phyloP scores from a whole-genome alignment of 2,113 vertebrate species.

The Mastomys natalensis region DNA sequence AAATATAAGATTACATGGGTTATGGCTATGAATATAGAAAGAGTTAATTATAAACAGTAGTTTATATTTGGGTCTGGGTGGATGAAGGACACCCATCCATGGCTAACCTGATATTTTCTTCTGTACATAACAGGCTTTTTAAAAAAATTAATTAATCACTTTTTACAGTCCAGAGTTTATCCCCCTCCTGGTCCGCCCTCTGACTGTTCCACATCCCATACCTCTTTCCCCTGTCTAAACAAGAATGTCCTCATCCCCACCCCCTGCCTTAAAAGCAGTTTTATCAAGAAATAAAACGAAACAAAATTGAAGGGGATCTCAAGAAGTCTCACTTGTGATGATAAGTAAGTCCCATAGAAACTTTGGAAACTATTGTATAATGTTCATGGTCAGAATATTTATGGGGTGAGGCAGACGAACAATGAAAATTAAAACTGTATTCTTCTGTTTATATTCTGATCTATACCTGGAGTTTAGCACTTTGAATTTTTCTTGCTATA shows the following conservation, averaged over 20 bases:
- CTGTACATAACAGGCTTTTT: neutral
- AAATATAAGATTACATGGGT: neutral
- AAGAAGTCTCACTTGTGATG: neutral
- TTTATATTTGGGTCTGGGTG: neutral
- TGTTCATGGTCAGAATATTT: neutral
- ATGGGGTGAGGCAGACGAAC: neutral
- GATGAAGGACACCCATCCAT: neutral
- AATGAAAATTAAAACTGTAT: neutral
- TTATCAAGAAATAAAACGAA: neutral
- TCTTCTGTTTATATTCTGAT: neutral
- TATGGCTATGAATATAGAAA: neutral
- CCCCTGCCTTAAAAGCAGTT: neutral
- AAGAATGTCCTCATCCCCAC: too few relatives aligned
- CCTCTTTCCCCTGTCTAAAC: too few relatives aligned
- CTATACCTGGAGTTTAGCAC: neutral
- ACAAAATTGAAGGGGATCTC: neutral
- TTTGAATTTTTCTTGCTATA: neutral
- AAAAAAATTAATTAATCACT: too few relatives aligned
- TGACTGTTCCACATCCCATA: too few relatives aligned
- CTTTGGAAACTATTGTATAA: neutral
- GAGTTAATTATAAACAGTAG: conserved; percentile 15
- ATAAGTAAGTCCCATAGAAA: neutral
- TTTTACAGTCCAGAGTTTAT: too few relatives aligned
- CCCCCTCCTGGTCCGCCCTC: too few relatives aligned
- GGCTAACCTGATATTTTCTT: neutral